phyloP scores from a whole-genome alignment of 1,140 invertebrate genomes.

The Eupristina koningsbergeri region DNA sequence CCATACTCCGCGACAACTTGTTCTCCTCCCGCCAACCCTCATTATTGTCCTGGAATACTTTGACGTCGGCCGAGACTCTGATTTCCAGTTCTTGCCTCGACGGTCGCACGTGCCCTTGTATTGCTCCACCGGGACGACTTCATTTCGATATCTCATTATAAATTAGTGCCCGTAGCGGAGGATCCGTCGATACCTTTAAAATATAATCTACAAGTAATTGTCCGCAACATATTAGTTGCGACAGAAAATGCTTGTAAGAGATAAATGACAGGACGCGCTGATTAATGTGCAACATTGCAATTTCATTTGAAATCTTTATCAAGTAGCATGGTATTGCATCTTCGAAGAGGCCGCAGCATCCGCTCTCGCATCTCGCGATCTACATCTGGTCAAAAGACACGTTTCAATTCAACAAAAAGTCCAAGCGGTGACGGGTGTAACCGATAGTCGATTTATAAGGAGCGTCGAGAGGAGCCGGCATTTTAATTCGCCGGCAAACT shows the following conservation, averaged over 20 bases:
- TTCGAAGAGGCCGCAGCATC: too few species aligned
- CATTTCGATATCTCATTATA: background rate
- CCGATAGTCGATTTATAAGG: background rate
- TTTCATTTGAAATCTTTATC: too few species aligned
- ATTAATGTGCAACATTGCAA: too few species aligned
- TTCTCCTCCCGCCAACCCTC: background rate
- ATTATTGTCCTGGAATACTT: constrained; percentile 7
- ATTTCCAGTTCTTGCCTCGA: too few species aligned
- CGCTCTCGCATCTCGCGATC: background rate
- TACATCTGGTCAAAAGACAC: background rate
- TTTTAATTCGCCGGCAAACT: background rate
- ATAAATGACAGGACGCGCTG: too few species aligned
- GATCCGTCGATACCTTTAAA: too few species aligned
- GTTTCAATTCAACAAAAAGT: background rate
- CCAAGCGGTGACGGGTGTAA: background rate
- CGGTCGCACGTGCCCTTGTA: too few species aligned
- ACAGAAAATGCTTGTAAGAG: too few species aligned
- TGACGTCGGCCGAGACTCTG: too few species aligned
- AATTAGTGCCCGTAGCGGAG: background rate
- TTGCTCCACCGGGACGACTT: background rate
- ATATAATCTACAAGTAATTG: too few species aligned
- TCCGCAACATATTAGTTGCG: too few species aligned
- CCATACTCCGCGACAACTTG: constrained; percentile 40
- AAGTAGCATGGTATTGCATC: too few species aligned
- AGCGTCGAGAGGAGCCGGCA: background rate